phyloP scores from a whole-genome alignment of 1,140 invertebrate genomes.

The Rhopalosiphum maidis region DNA sequence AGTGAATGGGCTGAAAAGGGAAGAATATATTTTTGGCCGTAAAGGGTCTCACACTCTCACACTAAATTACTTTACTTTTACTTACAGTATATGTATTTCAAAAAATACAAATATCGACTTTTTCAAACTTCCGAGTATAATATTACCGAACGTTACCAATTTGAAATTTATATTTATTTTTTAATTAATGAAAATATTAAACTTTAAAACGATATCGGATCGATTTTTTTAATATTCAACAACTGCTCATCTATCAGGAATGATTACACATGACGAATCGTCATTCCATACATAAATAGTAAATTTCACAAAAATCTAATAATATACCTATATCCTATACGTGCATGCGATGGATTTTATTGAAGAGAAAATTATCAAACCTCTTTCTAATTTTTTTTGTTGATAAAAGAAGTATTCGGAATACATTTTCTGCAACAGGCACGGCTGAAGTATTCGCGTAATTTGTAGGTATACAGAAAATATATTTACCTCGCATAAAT shows the following conservation, averaged over 20 bases:
- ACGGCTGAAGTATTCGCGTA: background rate
- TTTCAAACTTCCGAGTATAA: background rate
- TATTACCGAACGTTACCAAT: background rate
- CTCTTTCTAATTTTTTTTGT: background rate
- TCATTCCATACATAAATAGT: background rate
- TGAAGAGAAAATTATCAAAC: background rate
- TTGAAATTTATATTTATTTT: background rate
- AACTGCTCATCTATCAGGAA: background rate
- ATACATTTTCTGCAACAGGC: background rate
- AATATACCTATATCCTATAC: background rate
- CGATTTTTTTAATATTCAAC: background rate
- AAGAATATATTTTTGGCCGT: no score
- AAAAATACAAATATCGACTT: background rate
- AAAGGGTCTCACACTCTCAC: no score
- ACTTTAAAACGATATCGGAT: background rate
- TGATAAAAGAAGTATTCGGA: background rate
- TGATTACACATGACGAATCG: background rate
- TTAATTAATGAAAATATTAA: background rate
- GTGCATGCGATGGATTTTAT: background rate
- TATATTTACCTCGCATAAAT: background rate
- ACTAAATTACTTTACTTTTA: background rate
- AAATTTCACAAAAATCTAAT: background rate
- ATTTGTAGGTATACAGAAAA: background rate
- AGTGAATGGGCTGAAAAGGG: no score
- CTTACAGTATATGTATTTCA: background rate